Base-by-base conservation (phyloP, 2,113 vertebrate species). In the Trematomus loennbergii region DNA sequence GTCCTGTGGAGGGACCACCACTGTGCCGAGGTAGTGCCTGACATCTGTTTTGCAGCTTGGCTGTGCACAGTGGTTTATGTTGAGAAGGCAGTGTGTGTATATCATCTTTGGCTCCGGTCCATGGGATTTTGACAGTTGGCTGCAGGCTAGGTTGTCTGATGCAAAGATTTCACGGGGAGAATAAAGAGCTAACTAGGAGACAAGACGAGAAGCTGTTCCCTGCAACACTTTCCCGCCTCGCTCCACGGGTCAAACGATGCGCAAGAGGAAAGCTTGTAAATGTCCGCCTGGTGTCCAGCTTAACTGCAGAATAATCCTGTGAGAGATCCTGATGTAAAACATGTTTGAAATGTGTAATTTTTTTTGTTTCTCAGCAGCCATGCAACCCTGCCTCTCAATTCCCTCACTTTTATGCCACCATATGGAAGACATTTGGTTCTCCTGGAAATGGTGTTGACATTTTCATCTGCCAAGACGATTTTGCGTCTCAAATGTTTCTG, bases 1-100 rank as follows among this genome's bases (percentile, higher is more conserved):
- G 52, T 72, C 67, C 65, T 71, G 54, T 78, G 52, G 59, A 82
- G 22, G 69, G 88, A 89, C 87, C 90, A 91, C 91, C 87, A 64
- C 88, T 79, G 74, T 69, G 87, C 70, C 60, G 75, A 13, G 33
- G 5, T 80, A 25, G 79, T 78, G 82, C 87, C 72, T 83, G 60
- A 93, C 93, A 94, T 94, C 93, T 95, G 93, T 87, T 93, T 91
- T 94, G 87, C 93, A 95, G 92, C 83, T 93, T 94, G 87, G 72
- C 80, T 18, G 45, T 86, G 86, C 78, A 83, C 22, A 3, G 72
- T 70, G 75, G 89, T 92, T 91, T 93, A 82, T 92, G 84, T 92
- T 93, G 82, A 87, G 79, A 88, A 85, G 81, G 84, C 85, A 74
- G 74, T 83, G 78, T 85, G 87, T 92, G 85, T 93, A 88, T 93